These are phyloP conservation scores for Stenurella melanura DNA, from an alignment of 2,888 invertebrate genomes.

Conservation along the genomic window DNA sequence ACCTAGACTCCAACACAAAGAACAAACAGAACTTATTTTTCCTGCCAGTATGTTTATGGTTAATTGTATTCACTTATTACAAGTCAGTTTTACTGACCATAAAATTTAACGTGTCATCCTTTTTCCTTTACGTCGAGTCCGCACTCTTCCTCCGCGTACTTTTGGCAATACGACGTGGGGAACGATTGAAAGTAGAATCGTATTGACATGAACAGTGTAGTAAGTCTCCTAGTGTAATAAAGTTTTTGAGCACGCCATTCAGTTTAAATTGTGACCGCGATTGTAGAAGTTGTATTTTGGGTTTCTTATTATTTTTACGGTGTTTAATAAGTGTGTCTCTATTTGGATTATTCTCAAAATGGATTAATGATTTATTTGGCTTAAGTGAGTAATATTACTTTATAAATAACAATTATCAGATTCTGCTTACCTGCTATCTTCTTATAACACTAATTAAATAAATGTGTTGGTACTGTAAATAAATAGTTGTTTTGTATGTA, in stretches of 20 bases:
- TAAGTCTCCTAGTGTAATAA: slow-evolving; percentile 51
- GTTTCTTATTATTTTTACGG: slow-evolving; percentile 38
- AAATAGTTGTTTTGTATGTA: not conserved
- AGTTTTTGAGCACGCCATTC: slow-evolving; percentile 61
- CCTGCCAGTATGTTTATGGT: slow-evolving; percentile 35
- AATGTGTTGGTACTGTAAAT: not conserved
- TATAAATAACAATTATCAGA: not conserved
- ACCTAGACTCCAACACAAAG: slow-evolving; percentile 38
- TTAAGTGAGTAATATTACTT: slow-evolving; percentile 13
- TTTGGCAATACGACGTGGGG: slow-evolving; percentile 44
- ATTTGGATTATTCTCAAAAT: not conserved
- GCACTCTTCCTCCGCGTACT: slow-evolving; percentile 26
- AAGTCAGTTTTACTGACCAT: slow-evolving; percentile 43
- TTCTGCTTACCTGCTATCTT: not conserved
- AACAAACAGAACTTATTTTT: slow-evolving; percentile 41
- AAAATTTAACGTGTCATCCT: slow-evolving; percentile 42
- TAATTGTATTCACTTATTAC: slow-evolving; percentile 49
- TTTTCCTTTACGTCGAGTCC: slow-evolving; percentile 39
- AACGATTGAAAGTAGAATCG: slow-evolving; percentile 46
- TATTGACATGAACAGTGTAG: slow-evolving; percentile 53
- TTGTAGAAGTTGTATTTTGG: slow-evolving; percentile 50
- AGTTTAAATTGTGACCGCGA: slow-evolving; percentile 62
- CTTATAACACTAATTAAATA: not conserved
- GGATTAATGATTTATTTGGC: slow-evolving; percentile 11
- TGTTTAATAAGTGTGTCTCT: slow-evolving; percentile 20